Conservation (phyloP, 2,113 vertebrate species). For the Tyto alba region DNA sequence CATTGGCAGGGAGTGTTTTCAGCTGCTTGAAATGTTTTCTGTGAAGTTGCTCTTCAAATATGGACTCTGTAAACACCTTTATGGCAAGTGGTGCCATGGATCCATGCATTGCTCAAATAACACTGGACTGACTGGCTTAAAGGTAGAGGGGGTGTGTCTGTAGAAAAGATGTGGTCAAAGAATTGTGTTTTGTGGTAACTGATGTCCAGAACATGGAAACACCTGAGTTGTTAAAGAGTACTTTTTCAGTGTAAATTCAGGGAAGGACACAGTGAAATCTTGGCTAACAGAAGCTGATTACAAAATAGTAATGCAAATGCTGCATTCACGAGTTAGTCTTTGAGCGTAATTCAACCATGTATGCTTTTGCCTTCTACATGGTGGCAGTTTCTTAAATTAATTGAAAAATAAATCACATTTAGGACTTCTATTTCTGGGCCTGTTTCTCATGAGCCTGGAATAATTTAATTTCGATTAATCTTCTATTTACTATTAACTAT, state of each 20-base stretch:
- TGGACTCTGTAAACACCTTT: accelerated
- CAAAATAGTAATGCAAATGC: not conserved
- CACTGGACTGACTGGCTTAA: too few species aligned
- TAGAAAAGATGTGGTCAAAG: not conserved
- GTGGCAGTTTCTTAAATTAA: not conserved
- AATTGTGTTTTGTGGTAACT: accelerated
- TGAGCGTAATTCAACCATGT: accelerated
- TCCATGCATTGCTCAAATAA: not conserved
- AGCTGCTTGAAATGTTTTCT: not conserved
- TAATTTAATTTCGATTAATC: not conserved
- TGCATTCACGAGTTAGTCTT: not conserved
- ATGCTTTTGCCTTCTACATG: not conserved
- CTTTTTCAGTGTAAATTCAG: not conserved
- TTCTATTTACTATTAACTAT: not conserved
- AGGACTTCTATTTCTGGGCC: not conserved
- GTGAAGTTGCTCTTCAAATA: not conserved
- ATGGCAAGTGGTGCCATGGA: accelerated
- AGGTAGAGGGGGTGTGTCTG: not conserved
- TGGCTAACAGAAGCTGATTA: not conserved
- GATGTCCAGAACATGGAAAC: not conserved
- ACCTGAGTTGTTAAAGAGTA: accelerated
- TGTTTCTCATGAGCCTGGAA: not conserved
- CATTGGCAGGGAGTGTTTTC: not conserved
- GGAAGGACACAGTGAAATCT: not conserved
- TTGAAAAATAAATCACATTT: not conserved